Evolutionary conservation across 2,888 invertebrate genomes (phyloP), one percentile per base, ranked within the genome.

Genomic region (Synergus gifuensis): DNA sequence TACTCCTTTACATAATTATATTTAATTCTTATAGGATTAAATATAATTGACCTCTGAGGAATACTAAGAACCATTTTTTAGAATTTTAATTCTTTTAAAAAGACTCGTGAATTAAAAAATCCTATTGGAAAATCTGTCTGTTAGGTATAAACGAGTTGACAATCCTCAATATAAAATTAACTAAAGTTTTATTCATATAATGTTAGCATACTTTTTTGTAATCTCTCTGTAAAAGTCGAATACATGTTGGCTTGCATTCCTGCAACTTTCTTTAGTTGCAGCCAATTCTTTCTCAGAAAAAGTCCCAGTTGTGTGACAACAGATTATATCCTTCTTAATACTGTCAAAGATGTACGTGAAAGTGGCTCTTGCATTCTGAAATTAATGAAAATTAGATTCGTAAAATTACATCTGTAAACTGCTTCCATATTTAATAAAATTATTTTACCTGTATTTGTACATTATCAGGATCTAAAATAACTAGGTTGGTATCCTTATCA

Each of bases 271-370:
- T 84, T 96, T 88, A 0, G 96, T 95, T 85, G 95, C 94, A 83
- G 94, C 93, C 89, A 96, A 96, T 76, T 96, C 94, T 4, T 93
- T 93, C 83, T 95, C 93, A 79, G 94, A 94, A 90, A 95, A 96
- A 54, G 92, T 93, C 22, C 97, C 97, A 60, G 94, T 94, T 0
- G 96, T 96, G 88, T 96, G 94, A 49, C 95, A 95, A 87, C 95
- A 92, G 78, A 96, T 89, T 36, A 95, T 88, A 82, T 94, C 93
- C 76, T 93, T 93, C 36, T 94, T 93, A 12, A 93, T 89, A 86
- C 94, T 96, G 85, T 97, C 97, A 86, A 97, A 97, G 2, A 95
- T 96, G 88, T 96, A 96, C 73, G 95, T 95, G 89, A 97, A 95
- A 76, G 93, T 93, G 0, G 96, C 96, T 76, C 93, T 92, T 0